Base-by-base conservation (phyloP, 2,888 invertebrate species). In the Tricholauxania praeusta region DNA sequence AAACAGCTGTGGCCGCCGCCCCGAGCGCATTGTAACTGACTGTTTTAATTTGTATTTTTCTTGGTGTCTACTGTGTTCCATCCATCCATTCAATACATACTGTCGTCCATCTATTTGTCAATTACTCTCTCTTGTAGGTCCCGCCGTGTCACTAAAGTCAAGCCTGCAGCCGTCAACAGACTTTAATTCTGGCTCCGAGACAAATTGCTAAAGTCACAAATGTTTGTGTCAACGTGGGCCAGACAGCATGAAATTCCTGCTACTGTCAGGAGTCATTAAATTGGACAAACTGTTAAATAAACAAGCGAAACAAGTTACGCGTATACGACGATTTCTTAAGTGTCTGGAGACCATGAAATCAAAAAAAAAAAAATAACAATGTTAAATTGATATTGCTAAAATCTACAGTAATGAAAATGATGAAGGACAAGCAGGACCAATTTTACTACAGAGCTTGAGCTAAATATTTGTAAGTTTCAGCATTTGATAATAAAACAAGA, bases 251-350 rank as follows among this genome's bases (percentile, higher is more conserved):
- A 74, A 74, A 78, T 72, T 78, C 72, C 77, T 75, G 78, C 77
- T 77, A 76, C 78, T 76, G 78, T 78, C 78, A 78, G 77, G 74
- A 78, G 74, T 76, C 75, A 75, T 78, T 78, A 76, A 73, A 75
- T 74, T 72, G 74, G 76, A 78, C 76, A 78, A 77, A 77, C 70
- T 52, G 65, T 69, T 60, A 69, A 69, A 62, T 51, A 39, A 32
- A 39, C 39, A 60, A 69, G 64, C 49, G 12, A 64, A 51, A 64
- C 64, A 14, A 51, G 51, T 64, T 51, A 22, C 32, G 8, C 17
- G 47, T 12, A 48, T 39, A 10, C 48, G 63, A 10, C 48, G 63
- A 1, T 12, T 48, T 19, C 63, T 12, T 6, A 63, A 49, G 51
- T 64, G 64, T 64, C 64, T 49, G 28, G 64, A 49, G 51, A 64